Evolutionary conservation across 2,888 invertebrate genomes (phyloP).

Genomic region (Orthosia cruda): DNA sequence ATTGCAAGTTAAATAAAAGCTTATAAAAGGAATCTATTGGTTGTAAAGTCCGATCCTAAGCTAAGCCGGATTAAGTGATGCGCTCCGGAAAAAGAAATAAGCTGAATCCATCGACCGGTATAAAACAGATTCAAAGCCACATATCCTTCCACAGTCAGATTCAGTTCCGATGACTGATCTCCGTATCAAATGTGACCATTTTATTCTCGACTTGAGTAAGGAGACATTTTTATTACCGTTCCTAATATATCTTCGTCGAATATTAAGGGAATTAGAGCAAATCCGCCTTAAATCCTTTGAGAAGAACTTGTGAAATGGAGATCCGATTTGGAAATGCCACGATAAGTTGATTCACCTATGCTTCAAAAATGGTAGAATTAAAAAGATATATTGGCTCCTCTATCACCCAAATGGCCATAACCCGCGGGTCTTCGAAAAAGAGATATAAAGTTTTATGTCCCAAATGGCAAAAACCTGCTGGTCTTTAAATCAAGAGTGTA

Average conservation of each 20-base stretch:
- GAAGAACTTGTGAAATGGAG: conserved; percentile 12
- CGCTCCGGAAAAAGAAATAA: conserved; percentile 13
- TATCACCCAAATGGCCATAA: background rate
- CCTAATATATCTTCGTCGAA: conserved; percentile 32
- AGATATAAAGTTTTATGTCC: too few species aligned
- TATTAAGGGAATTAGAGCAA: conserved; percentile 25
- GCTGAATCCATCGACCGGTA: background rate
- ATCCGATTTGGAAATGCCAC: conserved; percentile 9
- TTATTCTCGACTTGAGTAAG: conserved; percentile 39
- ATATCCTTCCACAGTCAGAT: conserved; percentile 8
- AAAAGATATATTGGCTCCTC: background rate
- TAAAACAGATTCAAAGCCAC: conserved; percentile 19
- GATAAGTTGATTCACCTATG: conserved; percentile 6
- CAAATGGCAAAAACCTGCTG: too few species aligned
- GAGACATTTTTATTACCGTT: conserved; percentile 31
- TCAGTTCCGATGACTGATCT: conserved; percentile 18
- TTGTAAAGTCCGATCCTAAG: conserved; percentile 17
- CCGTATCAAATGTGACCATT: conserved; percentile 38
- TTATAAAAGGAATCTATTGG: background rate
- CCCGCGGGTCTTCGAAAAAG: too few species aligned
- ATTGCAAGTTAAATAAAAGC: too few species aligned
- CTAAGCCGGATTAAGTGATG: conserved; percentile 33
- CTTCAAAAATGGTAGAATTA: conserved; percentile 4
- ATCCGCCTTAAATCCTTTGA: conserved; percentile 32
- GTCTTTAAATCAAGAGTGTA: too few species aligned